phyloP scores from a whole-genome alignment of 1,140 invertebrate species.

The Caenorhabditis brenneri region DNA sequence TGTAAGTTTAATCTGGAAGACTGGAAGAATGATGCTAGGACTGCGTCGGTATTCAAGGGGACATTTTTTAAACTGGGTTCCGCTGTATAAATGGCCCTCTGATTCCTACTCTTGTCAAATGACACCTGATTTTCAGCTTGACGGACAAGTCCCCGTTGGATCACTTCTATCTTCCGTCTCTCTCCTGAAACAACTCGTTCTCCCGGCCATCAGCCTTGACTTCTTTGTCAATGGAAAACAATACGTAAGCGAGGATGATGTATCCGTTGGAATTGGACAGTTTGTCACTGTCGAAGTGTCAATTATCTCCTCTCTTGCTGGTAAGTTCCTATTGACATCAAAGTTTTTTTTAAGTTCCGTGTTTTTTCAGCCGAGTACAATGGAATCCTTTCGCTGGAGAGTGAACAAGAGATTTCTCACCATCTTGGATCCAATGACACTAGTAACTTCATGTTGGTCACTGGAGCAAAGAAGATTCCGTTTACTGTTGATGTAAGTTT shows the following conservation, averaged over 20 bases:
- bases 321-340: slow-evolving; percentile 9
- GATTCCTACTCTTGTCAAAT: no score
- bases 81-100: no score
- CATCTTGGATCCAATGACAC: slow-evolving; percentile 51
- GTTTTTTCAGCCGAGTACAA: slow-evolving; percentile 50
- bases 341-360: background rate
- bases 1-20: background rate
- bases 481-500: background rate
- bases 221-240: slow-evolving; percentile 55
- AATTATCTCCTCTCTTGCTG: slow-evolving; percentile 55
- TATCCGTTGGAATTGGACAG: slow-evolving; percentile 60
- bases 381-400: slow-evolving; percentile 62
- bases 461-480: slow-evolving; percentile 20
- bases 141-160: slow-evolving; percentile 67
- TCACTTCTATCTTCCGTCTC: slow-evolving; percentile 67
- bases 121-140: slow-evolving; percentile 59
- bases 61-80: no score
- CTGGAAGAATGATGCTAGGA: no score
- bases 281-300: slow-evolving; percentile 54
- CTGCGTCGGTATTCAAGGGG: no score
- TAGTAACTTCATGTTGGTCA: slow-evolving; percentile 60
- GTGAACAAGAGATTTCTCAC: slow-evolving; percentile 67
- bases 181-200: slow-evolving; percentile 69
- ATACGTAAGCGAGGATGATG: slow-evolving; percentile 64
- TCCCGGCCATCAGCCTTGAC: slow-evolving; percentile 65